A percentile compares a stretch with the other conserved stretches of the same genome.
Evolutionary conservation across 2,888 invertebrate genomes (phyloP).

Genomic region (Parnassius glacialis): DNA sequence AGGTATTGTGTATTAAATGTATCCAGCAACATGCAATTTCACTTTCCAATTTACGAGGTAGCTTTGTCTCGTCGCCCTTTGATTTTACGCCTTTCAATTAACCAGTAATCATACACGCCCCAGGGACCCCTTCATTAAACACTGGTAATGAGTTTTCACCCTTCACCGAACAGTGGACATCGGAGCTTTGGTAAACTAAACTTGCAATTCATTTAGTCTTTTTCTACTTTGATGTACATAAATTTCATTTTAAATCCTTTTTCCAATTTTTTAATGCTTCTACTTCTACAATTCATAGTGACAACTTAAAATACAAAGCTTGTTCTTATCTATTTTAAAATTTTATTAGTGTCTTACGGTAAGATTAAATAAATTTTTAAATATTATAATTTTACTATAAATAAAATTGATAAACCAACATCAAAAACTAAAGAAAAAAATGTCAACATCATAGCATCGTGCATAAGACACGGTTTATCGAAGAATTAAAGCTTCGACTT

Average conservation of each 20-base stretch:
- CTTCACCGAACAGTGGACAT: slow-evolving; percentile 74
- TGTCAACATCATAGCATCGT: no score
- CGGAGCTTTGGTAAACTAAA: slow-evolving; percentile 57
- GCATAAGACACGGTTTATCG: no score
- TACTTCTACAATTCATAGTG: no score
- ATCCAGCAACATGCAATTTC: slow-evolving; percentile 34
- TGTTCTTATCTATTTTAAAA: no score
- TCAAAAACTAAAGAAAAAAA: no score
- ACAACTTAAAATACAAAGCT: no score
- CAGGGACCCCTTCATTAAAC: slow-evolving; percentile 76
- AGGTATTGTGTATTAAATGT: slow-evolving; percentile 22
- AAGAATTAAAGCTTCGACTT: no score
- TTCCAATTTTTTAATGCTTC: no score
- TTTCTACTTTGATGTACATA: slow-evolving; percentile 45
- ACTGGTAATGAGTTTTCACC: slow-evolving; percentile 78
- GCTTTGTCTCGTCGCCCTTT: slow-evolving; percentile 64
- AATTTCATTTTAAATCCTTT: not conserved
- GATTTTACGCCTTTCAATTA: slow-evolving; percentile 78
- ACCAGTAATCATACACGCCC: slow-evolving; percentile 77
- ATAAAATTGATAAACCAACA: no score
- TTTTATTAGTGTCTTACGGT: no score
- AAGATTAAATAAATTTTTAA: no score
- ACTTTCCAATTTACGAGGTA: slow-evolving; percentile 54
- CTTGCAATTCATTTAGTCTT: slow-evolving; percentile 58
- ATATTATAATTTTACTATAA: no score